Base-by-base conservation (phyloP, 2,113 vertebrate genomes). In the Leuciscus idus region DNA sequence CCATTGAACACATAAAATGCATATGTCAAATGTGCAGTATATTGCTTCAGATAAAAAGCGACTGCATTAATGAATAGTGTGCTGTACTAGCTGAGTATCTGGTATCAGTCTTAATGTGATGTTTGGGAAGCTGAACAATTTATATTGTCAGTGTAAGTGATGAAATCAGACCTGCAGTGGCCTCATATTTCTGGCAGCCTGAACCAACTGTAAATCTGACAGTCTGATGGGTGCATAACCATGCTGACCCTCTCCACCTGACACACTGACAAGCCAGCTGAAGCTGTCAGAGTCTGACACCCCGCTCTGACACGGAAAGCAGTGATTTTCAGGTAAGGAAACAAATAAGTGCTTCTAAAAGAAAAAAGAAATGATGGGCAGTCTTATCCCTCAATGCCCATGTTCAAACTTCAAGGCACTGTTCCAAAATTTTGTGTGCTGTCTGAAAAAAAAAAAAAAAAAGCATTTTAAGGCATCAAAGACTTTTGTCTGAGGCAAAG, bases 251-350 rank as follows among this genome's bases (percentile, higher is more conserved):
- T 43, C 48, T 33, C 10, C 28, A 70, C 64, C 81, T 66, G 81
- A 84, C 73, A 84, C 52, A 85, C 61, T 79, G 87, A 70, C 80
- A 79, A 52, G 70, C 59, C 39, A 57, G 72, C 33, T 52, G 46
- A 79, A 77, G 86, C 81, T 84, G 86, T 84, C 75, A 81, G 64
- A 86, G 43, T 86, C 55, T 66, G 26, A 81, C 77, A 80, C 46
- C 84, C 75, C 36, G 13, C 64, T 33, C 84, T 75, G 46, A 76
- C 43, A 43, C 59, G 39, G 61, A 83, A 79, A 85, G 81, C 77
- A 81, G 81, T 84, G 73, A 84, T 82, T 84, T 85, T 61, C 62
- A 85, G 50, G 64, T 48, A 66, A 86, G 50, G 78, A 86, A 87
- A 76, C 81, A 86, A 88, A 88, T 89, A 61, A 87, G 26, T 48